phyloP scores from a whole-genome alignment of 2,797 vertebrate species.

The Sphenodon punctatus region DNA sequence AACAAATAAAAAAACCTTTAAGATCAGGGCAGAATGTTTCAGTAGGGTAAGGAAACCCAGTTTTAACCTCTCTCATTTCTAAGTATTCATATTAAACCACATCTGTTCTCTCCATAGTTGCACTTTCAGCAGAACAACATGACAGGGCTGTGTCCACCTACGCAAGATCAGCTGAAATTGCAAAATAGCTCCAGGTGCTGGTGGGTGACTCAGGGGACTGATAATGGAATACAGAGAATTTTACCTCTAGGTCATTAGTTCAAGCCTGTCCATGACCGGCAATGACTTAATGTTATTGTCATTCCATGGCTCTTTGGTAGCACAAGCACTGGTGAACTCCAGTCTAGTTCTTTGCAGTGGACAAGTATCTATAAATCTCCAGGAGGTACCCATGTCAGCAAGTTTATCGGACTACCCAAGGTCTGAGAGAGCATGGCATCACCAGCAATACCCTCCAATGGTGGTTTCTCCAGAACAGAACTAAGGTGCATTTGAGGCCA shows the following conservation, averaged over 20 bases:
- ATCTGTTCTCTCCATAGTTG: conserved; percentile 37
- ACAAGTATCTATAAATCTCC: neutral
- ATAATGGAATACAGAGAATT: conserved; percentile 6
- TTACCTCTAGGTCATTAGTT: conserved; percentile 11
- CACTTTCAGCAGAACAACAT: neutral
- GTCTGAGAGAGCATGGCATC: conserved; percentile 8
- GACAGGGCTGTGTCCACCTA: neutral
- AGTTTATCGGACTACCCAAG: neutral
- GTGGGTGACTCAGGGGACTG: neutral
- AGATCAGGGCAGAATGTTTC: conserved; percentile 58
- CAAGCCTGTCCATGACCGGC: conserved; percentile 32
- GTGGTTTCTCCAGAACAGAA: neutral
- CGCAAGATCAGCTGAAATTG: conserved; percentile 31
- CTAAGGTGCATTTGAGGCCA: neutral
- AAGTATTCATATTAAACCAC: conserved; percentile 18
- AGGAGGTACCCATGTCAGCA: conserved; percentile 31
- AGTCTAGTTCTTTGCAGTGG: conserved; percentile 9
- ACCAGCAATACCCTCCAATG: neutral
- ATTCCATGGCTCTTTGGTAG: conserved; percentile 25
- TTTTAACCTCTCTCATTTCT: conserved; percentile 51
- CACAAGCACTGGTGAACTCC: neutral
- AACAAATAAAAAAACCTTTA: conserved; percentile 2
- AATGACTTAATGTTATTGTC: conserved; percentile 23
- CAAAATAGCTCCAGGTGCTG: conserved; percentile 44
- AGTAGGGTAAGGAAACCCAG: conserved; percentile 9